phyloP scores from a whole-genome alignment of 2,888 invertebrate genomes.

The Beris chalybata region DNA sequence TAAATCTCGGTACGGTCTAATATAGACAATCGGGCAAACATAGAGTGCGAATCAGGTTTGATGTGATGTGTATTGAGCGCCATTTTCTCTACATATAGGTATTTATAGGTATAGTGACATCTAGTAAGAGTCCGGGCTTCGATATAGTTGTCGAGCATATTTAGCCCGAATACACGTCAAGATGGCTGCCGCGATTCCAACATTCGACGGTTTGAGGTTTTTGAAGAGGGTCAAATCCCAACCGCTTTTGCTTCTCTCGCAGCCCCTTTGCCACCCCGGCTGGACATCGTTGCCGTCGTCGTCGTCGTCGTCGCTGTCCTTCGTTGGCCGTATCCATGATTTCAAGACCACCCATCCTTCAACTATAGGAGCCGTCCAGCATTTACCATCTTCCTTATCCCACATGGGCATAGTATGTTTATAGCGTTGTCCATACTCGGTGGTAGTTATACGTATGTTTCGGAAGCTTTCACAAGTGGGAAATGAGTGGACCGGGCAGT shows the following conservation, averaged over 20 bases:
- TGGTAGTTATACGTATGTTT: too few species aligned
- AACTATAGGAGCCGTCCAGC: conserved; percentile 24
- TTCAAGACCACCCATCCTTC: conserved; percentile 38
- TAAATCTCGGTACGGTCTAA: conserved; percentile 32
- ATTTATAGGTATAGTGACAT: not conserved
- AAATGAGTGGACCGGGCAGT: conserved; percentile 33
- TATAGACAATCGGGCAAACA: conserved; percentile 22
- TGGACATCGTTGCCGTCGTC: conserved; percentile 24
- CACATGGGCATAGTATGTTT: conserved; percentile 19
- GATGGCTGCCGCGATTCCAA: conserved; percentile 39
- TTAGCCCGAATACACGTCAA: conserved; percentile 37
- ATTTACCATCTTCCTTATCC: conserved; percentile 35
- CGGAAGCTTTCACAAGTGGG: conserved; percentile 34
- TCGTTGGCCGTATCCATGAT: conserved; percentile 26
- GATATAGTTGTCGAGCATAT: conserved; percentile 18
- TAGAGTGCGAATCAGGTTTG: conserved; percentile 25
- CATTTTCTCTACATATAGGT: too few species aligned
- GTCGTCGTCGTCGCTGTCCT: conserved; percentile 32
- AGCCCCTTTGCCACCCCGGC: conserved; percentile 36
- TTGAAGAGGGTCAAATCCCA: conserved; percentile 40
- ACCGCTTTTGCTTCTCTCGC: conserved; percentile 23
- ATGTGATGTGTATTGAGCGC: not conserved
- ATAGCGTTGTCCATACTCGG: too few species aligned
- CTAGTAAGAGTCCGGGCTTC: conserved; percentile 7
- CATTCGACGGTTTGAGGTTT: conserved; percentile 36